phyloP scores from a whole-genome alignment of 1,140 invertebrate species.

The Teleopsis dalmanni region DNA sequence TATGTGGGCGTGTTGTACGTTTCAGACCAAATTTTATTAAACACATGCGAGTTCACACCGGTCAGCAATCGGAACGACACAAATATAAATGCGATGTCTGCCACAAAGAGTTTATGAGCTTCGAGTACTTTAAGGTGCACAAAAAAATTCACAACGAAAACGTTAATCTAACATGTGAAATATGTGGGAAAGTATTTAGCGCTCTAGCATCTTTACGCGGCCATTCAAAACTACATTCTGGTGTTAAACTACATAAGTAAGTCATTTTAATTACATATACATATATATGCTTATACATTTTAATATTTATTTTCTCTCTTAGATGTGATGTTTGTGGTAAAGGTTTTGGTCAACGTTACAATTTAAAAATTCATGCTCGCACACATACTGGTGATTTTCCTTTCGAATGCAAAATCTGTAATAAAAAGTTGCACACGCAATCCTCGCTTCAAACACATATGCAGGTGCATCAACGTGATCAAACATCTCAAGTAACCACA shows the following conservation, averaged over 20 bases:
- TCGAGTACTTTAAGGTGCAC: slow-evolving; percentile 43
- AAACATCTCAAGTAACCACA: slow-evolving; percentile 16
- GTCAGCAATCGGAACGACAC: slow-evolving; percentile 39
- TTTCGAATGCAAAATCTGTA: slow-evolving; percentile 59
- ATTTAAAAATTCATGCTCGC: slow-evolving; percentile 50
- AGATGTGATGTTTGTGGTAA: slow-evolving; percentile 48
- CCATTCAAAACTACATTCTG: slow-evolving; percentile 40
- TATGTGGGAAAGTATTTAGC: slow-evolving; percentile 43
- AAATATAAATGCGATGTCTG: slow-evolving; percentile 45
- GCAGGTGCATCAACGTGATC: slow-evolving; percentile 41
- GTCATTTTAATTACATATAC: slow-evolving; percentile 8
- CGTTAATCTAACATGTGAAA: slow-evolving; percentile 41
- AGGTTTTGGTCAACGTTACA: slow-evolving; percentile 48
- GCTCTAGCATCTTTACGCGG: slow-evolving; percentile 38
- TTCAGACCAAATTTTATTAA: slow-evolving; percentile 42
- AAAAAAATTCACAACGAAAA: slow-evolving; percentile 44
- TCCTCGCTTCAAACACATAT: slow-evolving; percentile 41
- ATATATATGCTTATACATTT: neutral
- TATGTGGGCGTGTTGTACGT: slow-evolving; percentile 39
- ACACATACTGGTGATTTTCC: slow-evolving; percentile 63
- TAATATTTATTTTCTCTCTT: slow-evolving; percentile 1
- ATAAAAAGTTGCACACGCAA: slow-evolving; percentile 41
- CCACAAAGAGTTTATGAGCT: slow-evolving; percentile 42
- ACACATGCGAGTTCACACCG: slow-evolving; percentile 41
- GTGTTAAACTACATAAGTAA: slow-evolving; percentile 42